Percentiles rank a stretch among this genome's conserved stretches.
Conservation (phyloP, 2,113 vertebrate genomes). For the Lepidothrix coronata region DNA sequence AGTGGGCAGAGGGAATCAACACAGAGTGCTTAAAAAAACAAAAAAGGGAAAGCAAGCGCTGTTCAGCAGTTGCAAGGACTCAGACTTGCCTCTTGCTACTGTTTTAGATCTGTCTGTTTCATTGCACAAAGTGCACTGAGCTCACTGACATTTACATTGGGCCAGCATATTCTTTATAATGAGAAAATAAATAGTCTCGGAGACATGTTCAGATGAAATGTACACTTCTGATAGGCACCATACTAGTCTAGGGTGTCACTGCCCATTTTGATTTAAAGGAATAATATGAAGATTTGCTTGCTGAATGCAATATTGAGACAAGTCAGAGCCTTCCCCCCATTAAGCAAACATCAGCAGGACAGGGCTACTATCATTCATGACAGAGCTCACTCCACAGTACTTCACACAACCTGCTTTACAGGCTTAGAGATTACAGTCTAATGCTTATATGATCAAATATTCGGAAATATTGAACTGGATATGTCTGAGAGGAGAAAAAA, state of each 20-base stretch:
- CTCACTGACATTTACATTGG: background rate
- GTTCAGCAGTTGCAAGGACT: background rate
- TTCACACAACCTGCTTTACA: background rate
- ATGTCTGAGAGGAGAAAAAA: background rate
- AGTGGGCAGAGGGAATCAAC: background rate
- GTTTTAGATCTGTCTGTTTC: background rate
- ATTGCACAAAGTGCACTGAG: background rate
- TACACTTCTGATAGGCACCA: background rate
- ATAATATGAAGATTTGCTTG: background rate
- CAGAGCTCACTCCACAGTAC: background rate
- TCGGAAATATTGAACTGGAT: background rate
- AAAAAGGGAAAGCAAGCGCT: background rate
- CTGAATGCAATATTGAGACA: background rate
- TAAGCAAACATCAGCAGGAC: background rate
- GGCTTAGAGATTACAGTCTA: background rate
- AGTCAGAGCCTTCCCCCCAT: background rate
- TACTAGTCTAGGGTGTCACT: background rate
- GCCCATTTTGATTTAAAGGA: background rate
- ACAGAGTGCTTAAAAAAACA: background rate
- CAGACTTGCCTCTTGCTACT: background rate
- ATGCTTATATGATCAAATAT: background rate
- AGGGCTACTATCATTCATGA: background rate
- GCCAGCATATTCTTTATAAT: background rate
- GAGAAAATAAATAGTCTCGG: background rate
- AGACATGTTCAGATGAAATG: background rate